phyloP scores from a whole-genome alignment of 2,888 invertebrate genomes.

The Liposcelis brunnea region DNA sequence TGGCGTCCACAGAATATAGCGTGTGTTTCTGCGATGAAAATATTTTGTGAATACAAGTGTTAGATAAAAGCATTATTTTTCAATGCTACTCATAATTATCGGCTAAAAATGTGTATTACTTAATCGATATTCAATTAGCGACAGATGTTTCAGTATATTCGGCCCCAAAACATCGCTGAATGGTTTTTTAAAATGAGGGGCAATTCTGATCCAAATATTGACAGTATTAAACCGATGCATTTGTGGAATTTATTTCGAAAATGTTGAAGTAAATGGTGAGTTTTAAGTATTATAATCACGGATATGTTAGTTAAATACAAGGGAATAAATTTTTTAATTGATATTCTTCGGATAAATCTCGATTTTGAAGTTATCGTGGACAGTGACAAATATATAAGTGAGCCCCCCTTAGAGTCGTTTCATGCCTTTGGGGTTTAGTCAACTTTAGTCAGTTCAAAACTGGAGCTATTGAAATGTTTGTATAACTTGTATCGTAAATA shows the following conservation, averaged over 20 bases:
- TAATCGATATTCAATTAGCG: too few relatives aligned
- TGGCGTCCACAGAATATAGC: conserved; percentile 4
- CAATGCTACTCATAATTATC: too few relatives aligned
- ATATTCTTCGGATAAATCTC: not conserved
- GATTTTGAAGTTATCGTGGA: too few relatives aligned
- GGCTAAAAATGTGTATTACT: too few relatives aligned
- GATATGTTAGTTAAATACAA: not conserved
- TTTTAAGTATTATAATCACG: not conserved
- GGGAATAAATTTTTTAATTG: not conserved
- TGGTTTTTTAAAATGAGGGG: not conserved
- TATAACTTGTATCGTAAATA: too few relatives aligned
- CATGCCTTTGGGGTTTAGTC: conserved; percentile 6
- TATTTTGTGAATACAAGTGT: too few relatives aligned
- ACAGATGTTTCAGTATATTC: too few relatives aligned
- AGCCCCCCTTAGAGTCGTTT: conserved; percentile 2
- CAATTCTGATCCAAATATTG: conserved; percentile 5
- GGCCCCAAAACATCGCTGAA: not conserved
- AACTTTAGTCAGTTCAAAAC: not conserved
- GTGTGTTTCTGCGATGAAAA: conserved; percentile 1
- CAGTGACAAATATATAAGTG: not conserved
- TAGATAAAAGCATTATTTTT: too few relatives aligned
- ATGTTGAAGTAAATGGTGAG: not conserved
- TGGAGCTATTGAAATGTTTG: too few relatives aligned
- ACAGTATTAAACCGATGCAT: conserved; percentile 4
- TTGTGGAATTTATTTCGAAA: conserved; percentile 5